phyloP scores from a whole-genome alignment of 2,113 vertebrate species.

The Vicugna pacos region DNA sequence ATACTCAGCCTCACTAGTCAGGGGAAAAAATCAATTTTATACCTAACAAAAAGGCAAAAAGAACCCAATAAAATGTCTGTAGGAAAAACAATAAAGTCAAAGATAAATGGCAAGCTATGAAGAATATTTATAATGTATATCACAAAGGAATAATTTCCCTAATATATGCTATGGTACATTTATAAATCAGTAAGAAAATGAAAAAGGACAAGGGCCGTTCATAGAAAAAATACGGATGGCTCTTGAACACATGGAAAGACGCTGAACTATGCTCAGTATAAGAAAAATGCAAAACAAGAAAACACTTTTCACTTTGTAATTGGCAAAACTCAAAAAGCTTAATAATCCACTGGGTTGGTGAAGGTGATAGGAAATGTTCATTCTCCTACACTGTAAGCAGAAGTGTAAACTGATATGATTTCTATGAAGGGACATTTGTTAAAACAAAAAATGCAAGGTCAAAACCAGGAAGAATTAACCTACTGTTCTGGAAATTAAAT shows the following conservation, averaged over 20 bases:
- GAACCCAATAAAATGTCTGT: not conserved
- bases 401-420: not conserved
- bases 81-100: conserved; percentile 30
- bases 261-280: not conserved
- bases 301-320: not conserved
- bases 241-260: not conserved
- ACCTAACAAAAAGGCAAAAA: not conserved
- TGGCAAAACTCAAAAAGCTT: not conserved
- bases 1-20: not conserved
- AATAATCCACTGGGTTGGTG: not conserved
- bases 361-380: not conserved
- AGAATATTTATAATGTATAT: not conserved
- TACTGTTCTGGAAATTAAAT: not conserved
- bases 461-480: not conserved
- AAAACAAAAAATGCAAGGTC: not conserved
- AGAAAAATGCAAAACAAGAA: not conserved
- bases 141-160: not conserved
- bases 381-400: not conserved
- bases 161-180: not conserved
- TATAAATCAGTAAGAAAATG: not conserved
- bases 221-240: not conserved
- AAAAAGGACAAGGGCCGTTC: not conserved
- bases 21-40: not conserved
- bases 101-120: not conserved
- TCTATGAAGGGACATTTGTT: not conserved